Conservation (phyloP, 1,140 invertebrate genomes). For the Trinorchestia longiramus region DNA sequence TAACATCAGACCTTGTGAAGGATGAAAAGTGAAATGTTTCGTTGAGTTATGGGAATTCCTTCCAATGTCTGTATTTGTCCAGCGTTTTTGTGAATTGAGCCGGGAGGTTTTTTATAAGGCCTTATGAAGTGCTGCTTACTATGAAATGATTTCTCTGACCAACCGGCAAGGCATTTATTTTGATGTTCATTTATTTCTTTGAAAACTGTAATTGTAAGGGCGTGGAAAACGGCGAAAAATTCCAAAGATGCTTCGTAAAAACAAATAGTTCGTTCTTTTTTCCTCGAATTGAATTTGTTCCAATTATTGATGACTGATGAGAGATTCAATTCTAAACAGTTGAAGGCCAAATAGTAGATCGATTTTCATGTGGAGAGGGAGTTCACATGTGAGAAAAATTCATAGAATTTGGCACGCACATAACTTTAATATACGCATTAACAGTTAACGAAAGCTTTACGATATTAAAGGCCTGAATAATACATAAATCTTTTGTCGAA, state of each 20-base stretch:
- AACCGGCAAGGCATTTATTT: neutral
- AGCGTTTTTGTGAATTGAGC: neutral
- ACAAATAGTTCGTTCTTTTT: neutral
- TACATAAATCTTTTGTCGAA: too few species aligned
- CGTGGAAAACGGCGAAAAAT: neutral
- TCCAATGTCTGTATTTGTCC: neutral
- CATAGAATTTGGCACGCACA: too few species aligned
- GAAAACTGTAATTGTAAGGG: neutral
- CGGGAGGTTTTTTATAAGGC: neutral
- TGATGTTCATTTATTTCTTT: neutral
- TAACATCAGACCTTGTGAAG: neutral
- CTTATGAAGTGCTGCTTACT: neutral
- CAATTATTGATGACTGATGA: neutral
- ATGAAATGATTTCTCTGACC: neutral
- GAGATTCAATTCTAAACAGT: neutral
- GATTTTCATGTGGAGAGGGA: too few species aligned
- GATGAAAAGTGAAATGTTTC: neutral
- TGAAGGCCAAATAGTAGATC: neutral
- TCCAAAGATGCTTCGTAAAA: neutral
- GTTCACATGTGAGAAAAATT: too few species aligned
- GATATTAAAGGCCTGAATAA: too few species aligned
- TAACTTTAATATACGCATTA: too few species aligned
- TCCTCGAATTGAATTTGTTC: neutral
- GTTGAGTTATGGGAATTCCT: conserved; percentile 1
- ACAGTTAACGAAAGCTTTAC: too few species aligned